These are phyloP conservation scores for Laupala kohalensis DNA, from an alignment of 1,140 invertebrate genomes.

Conservation along the genomic window DNA sequence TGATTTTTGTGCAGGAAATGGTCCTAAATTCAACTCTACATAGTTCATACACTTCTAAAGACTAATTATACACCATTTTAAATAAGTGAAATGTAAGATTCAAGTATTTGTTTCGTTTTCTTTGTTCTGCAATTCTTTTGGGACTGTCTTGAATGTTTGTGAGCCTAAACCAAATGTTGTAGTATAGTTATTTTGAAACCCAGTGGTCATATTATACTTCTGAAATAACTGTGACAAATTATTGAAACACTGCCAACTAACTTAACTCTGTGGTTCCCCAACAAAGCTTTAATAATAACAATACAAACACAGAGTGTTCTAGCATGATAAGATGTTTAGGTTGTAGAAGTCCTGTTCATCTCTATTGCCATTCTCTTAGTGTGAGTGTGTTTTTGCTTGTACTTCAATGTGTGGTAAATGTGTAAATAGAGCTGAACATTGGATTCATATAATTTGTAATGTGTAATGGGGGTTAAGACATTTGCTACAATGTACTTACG, in stretches of 20 bases:
- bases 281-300: constrained; percentile 10
- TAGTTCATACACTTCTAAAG: too few species aligned
- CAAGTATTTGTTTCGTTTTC: too few species aligned
- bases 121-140: background rate
- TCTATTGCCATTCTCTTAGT: constrained; percentile 1
- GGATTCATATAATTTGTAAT: background rate
- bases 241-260: constrained; percentile 9
- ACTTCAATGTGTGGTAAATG: background rate
- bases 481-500: constrained; percentile 6
- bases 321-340: constrained; percentile 1
- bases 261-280: constrained; percentile 10
- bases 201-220: background rate
- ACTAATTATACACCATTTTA: too few species aligned
- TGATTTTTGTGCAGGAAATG: too few species aligned
- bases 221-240: background rate
- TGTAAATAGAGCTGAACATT: background rate
- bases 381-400: background rate
- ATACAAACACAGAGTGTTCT: constrained; percentile 12
- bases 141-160: background rate
- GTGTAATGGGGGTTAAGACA: background rate
- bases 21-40: too few species aligned
- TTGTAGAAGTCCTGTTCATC: constrained; percentile 4
- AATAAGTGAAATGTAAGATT: too few species aligned
- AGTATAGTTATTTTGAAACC: background rate
- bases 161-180: background rate